Evolutionary conservation across 1,140 invertebrate species (phyloP).

Genomic region (Acromyrmex echinatior): DNA sequence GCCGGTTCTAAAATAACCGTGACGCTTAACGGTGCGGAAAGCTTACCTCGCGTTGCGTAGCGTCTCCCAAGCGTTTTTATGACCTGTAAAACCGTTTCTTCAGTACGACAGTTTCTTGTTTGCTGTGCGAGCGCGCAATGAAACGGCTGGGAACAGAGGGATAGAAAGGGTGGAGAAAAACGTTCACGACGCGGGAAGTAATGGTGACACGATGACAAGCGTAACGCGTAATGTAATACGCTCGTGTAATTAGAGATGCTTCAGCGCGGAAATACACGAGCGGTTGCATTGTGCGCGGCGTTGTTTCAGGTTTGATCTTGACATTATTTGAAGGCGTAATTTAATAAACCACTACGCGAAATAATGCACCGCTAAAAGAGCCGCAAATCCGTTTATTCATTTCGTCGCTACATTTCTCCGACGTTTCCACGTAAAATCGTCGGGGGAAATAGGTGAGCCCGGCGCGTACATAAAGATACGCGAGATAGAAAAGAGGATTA

Average conservation of each 20-base stretch:
- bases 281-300: constrained; percentile 20
- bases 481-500: constrained; percentile 58
- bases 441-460: constrained; percentile 13
- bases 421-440: constrained; percentile 22
- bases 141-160: background rate
- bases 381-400: constrained; percentile 57
- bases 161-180: background rate
- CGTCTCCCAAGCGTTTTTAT: constrained; percentile 2
- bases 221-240: constrained; percentile 40
- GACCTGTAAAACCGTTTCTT: constrained; percentile 24
- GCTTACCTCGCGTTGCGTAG: background rate
- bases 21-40: background rate
- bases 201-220: constrained; percentile 38
- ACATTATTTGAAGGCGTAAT: constrained; percentile 46
- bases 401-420: constrained; percentile 30
- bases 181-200: background rate
- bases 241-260: constrained; percentile 40
- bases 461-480: constrained; percentile 43
- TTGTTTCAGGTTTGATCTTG: constrained; percentile 46
- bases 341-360: constrained; percentile 16
- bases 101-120: constrained; percentile 9
- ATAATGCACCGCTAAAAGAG: constrained; percentile 50
- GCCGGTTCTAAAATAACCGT: background rate
- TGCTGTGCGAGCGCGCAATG: background rate
- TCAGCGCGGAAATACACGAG: constrained; percentile 33